These are phyloP conservation scores for Artibeus lituratus DNA, from an alignment of 2,797 vertebrate genomes.

Conservation along the genomic window DNA sequence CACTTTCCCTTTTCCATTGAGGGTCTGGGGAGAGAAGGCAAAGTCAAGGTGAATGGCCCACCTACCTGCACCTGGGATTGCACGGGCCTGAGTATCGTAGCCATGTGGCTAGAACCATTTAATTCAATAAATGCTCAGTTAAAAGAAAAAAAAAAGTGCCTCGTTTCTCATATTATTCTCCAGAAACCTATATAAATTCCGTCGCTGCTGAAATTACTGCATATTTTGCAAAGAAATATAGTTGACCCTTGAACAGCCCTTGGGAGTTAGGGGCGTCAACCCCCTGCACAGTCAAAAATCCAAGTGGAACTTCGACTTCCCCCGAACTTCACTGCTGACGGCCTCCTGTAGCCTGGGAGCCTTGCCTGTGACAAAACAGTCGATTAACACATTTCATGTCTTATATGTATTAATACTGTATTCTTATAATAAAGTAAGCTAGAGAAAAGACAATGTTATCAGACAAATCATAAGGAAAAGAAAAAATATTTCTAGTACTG, in stretches of 20 bases:
- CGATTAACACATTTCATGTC: neutral
- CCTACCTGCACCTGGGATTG: neutral
- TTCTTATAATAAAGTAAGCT: neutral
- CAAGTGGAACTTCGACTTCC: neutral
- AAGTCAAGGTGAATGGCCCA: neutral
- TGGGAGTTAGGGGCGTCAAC: neutral
- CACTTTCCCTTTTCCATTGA: neutral
- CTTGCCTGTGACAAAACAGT: neutral
- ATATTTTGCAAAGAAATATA: slow-evolving; percentile 6
- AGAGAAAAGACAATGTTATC: neutral
- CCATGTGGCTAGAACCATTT: slow-evolving; percentile 25
- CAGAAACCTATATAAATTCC: neutral
- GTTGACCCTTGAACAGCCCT: neutral
- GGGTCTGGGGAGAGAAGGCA: neutral
- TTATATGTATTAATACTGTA: neutral
- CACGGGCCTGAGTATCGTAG: slow-evolving; percentile 26
- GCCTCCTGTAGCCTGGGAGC: neutral
- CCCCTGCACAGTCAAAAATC: neutral
- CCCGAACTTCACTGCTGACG: neutral
- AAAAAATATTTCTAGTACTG: neutral
- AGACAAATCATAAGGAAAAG: neutral
- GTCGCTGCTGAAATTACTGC: neutral
- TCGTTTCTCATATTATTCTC: neutral
- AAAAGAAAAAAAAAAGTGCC: neutral
- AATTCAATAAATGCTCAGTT: slow-evolving; percentile 61